Base-by-base conservation (phyloP, 1,140 invertebrate genomes). In the Tyrophagus putrescentiae region DNA sequence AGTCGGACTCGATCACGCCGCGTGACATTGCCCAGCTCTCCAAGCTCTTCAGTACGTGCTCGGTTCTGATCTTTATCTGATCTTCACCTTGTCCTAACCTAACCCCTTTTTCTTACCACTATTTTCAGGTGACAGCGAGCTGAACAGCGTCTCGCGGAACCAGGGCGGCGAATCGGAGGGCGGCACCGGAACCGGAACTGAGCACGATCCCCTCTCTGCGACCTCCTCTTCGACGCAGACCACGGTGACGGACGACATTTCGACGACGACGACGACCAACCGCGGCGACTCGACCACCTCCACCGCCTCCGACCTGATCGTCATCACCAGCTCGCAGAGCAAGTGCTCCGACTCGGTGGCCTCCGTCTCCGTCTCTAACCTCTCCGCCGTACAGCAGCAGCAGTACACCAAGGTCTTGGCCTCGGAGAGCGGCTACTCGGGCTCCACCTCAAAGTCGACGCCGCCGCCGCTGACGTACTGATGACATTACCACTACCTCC, bases 11-110 rank as follows among this genome's bases (percentile, higher is more conserved):
- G 23, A 60, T 63, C 44, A 61, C 59, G 3, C 62, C 62, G 23
- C 42, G 50, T 11, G 62, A 63, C 36, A 63, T 63, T 36, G 62
- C 62, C 29, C 59, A 63, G 33, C 45, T 63, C 11, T 63, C 62
- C 36, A 39, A 45, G 21, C 39, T 63, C n/a, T 45, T 63, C n/a
- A 52, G 62, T 63, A 62, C 28, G 61, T 48, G n/a, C 13, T 16
- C 7, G 18, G 29, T 42, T 42, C 25, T 23, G 18, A 52, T 42
- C 25, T 23, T 1, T 0, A n/a, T 4, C 7, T 56, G 13, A 57
- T 42, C n/a, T 21, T n/a, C n/a, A 4, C 39, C 3, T 1, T 39
- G 18, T 27, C 4, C 34, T n/a, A 6, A 5, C 18, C 23, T 36
- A n/a, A n/a, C n/a, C n/a, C n/a, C n/a, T n/a, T n/a, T n/a, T n/a